phyloP scores from a whole-genome alignment of 2,113 vertebrate genomes.

The Xenopus laevis region DNA sequence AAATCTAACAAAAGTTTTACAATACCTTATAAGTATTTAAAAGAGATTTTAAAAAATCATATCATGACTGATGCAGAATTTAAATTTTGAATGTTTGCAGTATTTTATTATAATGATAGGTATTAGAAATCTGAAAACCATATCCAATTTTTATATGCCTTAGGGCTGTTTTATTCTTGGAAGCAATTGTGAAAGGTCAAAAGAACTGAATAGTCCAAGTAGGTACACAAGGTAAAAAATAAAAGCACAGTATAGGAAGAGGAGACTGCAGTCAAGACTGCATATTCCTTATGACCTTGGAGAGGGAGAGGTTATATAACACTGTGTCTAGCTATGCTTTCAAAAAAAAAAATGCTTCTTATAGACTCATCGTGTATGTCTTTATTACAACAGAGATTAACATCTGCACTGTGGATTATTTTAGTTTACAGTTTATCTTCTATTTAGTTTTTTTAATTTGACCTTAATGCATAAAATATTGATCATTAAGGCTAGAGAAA shows the following conservation, averaged over 20 bases:
- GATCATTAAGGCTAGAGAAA: no score
- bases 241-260: conserved; percentile 13
- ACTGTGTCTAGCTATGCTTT: background rate
- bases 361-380: no score
- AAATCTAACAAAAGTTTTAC: background rate
- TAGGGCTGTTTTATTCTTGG: conserved; percentile 33
- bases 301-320: conserved; percentile 19
- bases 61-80: conserved; percentile 6
- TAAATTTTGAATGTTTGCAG: conserved; percentile 19
- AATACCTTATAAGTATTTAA: background rate
- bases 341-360: background rate
- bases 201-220: conserved; percentile 29
- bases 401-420: no score
- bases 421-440: no score
- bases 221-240: conserved; percentile 23
- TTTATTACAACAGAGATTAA: no score
- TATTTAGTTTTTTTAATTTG: no score
- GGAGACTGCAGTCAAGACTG: conserved; percentile 13
- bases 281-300: conserved; percentile 21
- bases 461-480: no score
- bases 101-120: conserved; percentile 22
- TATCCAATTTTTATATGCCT: conserved; percentile 36
- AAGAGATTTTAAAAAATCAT: background rate
- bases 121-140: conserved; percentile 31
- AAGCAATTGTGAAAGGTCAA: conserved; percentile 35